Evolutionary conservation across 1,140 invertebrate species (phyloP), one percentile per base, ranked within the genome.

Genomic region (Drosophila sechellia): DNA sequence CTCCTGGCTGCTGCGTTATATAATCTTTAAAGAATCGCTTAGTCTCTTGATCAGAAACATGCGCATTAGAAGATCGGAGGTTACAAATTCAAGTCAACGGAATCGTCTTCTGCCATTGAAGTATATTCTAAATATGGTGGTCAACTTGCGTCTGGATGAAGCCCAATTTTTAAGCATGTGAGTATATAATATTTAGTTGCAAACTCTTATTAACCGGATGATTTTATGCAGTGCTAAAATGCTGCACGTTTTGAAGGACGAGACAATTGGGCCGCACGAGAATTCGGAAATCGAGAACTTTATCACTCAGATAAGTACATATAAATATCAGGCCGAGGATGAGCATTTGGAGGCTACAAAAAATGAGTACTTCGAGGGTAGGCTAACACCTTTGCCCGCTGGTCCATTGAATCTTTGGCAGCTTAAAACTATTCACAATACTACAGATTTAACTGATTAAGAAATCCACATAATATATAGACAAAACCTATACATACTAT

Each of bases 351-450:
- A 13, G 11, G 11, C 15, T 8, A 8, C 11, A 1, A 13, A 20
- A 4, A 8, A 12, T 1, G 35, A 25, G 6, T 17, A 20, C 22
- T 31, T 27, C 1, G 5, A 11, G 5, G 64, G 25, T n/a, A 49
- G 37, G 20, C 50, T 85, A 0, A 53, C 25, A 3, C 10, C 35
- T 2, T 37, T 77, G 22, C 81, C 81, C 4, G n/a, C 59, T 1
- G 81, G 81, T 3, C 66, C 77, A 2, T 4, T 77, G 1, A 37
- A n/a, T 3, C 5, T 56, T 8, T 81, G 81, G 77, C 81, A 84
- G 39, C 1, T 43, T 10, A 34, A 59, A 42, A 37, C 63, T 2
- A 10, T 70, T 17, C 5, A 17, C 15, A n/a, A 27, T 5, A 15
- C 5, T 15, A 17, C 8, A 1, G n/a, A 11, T 2, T 4, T 4